Evolutionary conservation across 2,797 vertebrate genomes (phyloP).

Genomic region (Setipinna tenuifilis): DNA sequence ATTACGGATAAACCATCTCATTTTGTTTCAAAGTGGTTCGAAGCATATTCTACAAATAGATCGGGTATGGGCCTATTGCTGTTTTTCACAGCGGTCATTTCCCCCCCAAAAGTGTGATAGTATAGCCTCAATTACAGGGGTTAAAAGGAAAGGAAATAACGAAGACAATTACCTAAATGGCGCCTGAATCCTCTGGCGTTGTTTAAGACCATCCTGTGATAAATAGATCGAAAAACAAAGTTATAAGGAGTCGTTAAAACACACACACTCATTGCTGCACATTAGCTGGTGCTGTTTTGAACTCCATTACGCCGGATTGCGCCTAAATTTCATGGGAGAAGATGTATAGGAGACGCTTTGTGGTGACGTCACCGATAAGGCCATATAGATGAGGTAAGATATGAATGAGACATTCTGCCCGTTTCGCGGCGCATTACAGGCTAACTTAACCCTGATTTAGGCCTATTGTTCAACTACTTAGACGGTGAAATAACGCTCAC

Average conservation of each 20-base stretch:
- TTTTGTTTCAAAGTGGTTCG: neutral
- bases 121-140: neutral
- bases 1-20: too few relatives aligned
- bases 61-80: neutral
- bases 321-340: neutral
- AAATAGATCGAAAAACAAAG: constrained; percentile 8
- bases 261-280: neutral
- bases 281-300: neutral
- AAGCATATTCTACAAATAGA: neutral
- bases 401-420: neutral
- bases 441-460: neutral
- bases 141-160: neutral
- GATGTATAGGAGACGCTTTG: neutral
- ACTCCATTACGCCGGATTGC: neutral
- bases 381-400: neutral
- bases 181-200: neutral
- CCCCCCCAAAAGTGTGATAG: neutral
- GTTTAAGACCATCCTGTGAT: neutral
- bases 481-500: neutral
- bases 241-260: neutral
- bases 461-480: neutral
- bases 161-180: constrained; percentile 15
- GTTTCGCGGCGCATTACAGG: neutral
- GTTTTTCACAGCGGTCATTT: neutral
- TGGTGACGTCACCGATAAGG: constrained; percentile 6